These are phyloP conservation scores for zebrafish (Danio rerio) DNA, from an alignment of 2,113 vertebrate genomes.

Conservation along the genomic window GRCz12tu NC_133196.1:25334501-25335000, in stretches of 20 bases:
- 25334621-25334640: conserved; percentile 31
- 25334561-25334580: conserved; percentile 22
- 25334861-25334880: conserved; percentile 38
- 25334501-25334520: conserved; percentile 8
- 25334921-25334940: conserved; percentile 28
- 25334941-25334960: conserved; percentile 24
- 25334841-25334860: conserved; percentile 52
- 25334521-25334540: not conserved
- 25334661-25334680: conserved; percentile 53
- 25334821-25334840: conserved; percentile 51
- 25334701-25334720: conserved; percentile 55
- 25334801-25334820: conserved; percentile 60
- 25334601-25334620: conserved; percentile 49
- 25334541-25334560: conserved; percentile 21
- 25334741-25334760: conserved; percentile 47
- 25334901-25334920: conserved; percentile 22
- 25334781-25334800: conserved; percentile 61
- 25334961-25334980: not conserved
- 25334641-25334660: conserved; percentile 51
- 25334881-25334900: conserved; percentile 36
- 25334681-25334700: conserved; percentile 55
- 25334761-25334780: conserved; percentile 58
- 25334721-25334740: conserved; percentile 54
- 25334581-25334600: conserved; percentile 30
- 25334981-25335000: not conserved